A percentile compares a stretch with the other conserved stretches of the same genome.
Conservation (phyloP, 2,888 invertebrate species). For the Heliconius cydno region DNA sequence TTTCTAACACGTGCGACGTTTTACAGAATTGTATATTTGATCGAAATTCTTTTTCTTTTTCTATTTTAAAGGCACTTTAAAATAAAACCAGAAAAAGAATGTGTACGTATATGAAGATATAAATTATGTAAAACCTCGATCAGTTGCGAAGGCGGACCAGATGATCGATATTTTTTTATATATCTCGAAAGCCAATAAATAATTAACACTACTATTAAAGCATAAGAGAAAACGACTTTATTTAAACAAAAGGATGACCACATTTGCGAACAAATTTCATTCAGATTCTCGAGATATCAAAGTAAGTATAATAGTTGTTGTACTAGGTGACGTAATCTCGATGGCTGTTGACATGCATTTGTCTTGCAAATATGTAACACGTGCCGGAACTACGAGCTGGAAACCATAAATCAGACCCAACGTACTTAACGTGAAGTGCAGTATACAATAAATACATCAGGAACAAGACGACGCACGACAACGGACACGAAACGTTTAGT, state of each 20-base stretch:
- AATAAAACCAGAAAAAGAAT: not conserved
- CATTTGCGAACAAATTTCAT: not conserved
- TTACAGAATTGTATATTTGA: slow-evolving; percentile 68
- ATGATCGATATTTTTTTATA: not conserved
- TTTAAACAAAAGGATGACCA: not conserved
- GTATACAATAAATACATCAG: slow-evolving; percentile 31
- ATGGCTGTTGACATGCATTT: slow-evolving; percentile 44
- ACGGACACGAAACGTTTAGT: slow-evolving; percentile 20
- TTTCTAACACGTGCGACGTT: slow-evolving; percentile 74
- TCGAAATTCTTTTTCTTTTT: slow-evolving; percentile 40
- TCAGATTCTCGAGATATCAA: slow-evolving; percentile 29
- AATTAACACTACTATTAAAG: not conserved
- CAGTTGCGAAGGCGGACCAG: not conserved
- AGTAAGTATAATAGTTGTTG: slow-evolving; percentile 30
- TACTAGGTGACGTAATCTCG: slow-evolving; percentile 43
- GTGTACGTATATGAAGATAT: not conserved
- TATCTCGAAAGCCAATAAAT: not conserved
- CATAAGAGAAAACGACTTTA: not conserved
- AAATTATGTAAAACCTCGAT: not conserved
- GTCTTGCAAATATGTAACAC: slow-evolving; percentile 47
- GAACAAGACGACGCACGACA: slow-evolving; percentile 12
- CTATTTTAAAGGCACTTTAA: slow-evolving; percentile 21
- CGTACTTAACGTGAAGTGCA: slow-evolving; percentile 30
- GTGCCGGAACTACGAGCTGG: slow-evolving; percentile 37
- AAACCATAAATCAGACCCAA: slow-evolving; percentile 41